These are phyloP conservation scores for Sarcophilus harrisii DNA, from an alignment of 2,797 vertebrate genomes.

Conservation along the genomic window DNA sequence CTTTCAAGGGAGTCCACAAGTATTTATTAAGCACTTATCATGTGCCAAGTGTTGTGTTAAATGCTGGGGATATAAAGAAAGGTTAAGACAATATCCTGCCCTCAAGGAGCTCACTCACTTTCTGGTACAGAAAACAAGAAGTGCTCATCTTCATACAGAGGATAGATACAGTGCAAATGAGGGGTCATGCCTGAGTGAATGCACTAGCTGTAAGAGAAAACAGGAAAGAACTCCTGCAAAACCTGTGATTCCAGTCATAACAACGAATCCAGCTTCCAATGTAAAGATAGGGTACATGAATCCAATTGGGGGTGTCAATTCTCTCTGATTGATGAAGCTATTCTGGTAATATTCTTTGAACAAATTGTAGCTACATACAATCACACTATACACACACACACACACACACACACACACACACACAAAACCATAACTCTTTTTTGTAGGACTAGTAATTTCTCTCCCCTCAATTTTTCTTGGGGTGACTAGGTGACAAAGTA, in stretches of 20 bases:
- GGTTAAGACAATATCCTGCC: neutral
- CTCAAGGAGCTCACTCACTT: neutral
- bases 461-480: neutral
- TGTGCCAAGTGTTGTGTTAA: neutral
- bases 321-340: neutral
- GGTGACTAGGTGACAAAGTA: neutral
- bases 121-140: neutral
- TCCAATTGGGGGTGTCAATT: neutral
- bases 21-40: neutral
- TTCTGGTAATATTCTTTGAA: neutral
- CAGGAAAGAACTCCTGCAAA: neutral
- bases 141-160: neutral
- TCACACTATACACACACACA: too few relatives aligned
- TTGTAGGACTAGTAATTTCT: neutral
- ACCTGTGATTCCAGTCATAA: neutral
- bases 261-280: neutral
- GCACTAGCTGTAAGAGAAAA: neutral
- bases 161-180: neutral
- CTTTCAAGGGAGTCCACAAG: neutral
- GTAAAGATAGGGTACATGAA: neutral
- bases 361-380: neutral
- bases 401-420: too few relatives aligned
- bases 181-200: neutral
- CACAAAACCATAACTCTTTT: neutral
- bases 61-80: neutral